phyloP scores from a whole-genome alignment of 2,113 vertebrate species.

The Odontesthes bonariensis region DNA sequence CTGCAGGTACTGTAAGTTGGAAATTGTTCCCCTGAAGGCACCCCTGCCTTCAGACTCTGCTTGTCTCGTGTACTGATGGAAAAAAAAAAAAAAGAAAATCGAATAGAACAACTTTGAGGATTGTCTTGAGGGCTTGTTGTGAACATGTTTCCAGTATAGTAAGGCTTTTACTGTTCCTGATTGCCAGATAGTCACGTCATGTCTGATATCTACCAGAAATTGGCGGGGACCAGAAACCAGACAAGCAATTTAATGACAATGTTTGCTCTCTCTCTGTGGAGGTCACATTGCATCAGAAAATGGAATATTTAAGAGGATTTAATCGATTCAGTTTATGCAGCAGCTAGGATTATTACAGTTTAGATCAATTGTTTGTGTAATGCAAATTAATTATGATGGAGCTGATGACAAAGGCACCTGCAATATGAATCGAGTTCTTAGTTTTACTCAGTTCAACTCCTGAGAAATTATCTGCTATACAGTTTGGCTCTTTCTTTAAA shows the following conservation, averaged over 20 bases:
- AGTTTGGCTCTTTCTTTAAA: conserved; percentile 2
- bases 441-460: background rate
- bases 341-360: conserved; percentile 49
- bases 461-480: background rate
- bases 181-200: conserved; percentile 39
- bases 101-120: conserved; percentile 28
- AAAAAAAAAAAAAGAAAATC: conserved; percentile 3
- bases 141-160: conserved; percentile 41
- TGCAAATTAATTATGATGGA: conserved; percentile 44
- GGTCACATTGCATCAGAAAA: conserved; percentile 53
- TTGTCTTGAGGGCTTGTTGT: conserved; percentile 36
- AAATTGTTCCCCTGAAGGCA: conserved; percentile 67
- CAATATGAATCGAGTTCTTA: conserved; percentile 3
- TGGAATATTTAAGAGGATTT: conserved; percentile 54
- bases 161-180: conserved; percentile 48
- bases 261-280: conserved; percentile 33
- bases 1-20: conserved; percentile 37
- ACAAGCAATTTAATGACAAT: conserved; percentile 32
- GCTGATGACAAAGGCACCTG: conserved; percentile 24
- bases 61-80: conserved; percentile 42
- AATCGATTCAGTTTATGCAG: conserved; percentile 50
- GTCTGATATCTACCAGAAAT: conserved; percentile 30
- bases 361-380: conserved; percentile 48
- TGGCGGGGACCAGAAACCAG: conserved; percentile 29
- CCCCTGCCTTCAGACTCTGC: conserved; percentile 45